These are phyloP conservation scores for Cebidichthys violaceus DNA, from an alignment of 2,113 vertebrate species.

Conservation along the genomic window DNA sequence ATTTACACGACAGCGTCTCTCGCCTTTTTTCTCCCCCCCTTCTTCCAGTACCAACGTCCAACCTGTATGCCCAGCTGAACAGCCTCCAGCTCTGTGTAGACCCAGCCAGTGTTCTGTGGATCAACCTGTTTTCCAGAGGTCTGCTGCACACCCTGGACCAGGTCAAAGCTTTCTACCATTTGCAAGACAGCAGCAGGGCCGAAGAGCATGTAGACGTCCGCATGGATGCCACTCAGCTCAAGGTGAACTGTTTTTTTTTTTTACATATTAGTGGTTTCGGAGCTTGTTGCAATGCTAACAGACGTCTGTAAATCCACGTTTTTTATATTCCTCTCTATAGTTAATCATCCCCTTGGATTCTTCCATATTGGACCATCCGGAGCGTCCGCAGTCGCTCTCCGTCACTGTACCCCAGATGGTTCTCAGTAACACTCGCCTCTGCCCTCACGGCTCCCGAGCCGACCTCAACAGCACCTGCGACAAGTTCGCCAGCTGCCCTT, in stretches of 20 bases:
- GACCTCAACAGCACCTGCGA: conserved; percentile 81
- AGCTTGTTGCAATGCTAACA: neutral
- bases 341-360: conserved; percentile 91
- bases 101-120: conserved; percentile 92
- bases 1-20: neutral
- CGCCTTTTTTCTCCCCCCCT: neutral
- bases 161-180: conserved; percentile 95
- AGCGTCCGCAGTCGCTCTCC: conserved; percentile 89
- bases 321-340: conserved; percentile 69
- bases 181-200: conserved; percentile 88
- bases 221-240: conserved; percentile 89
- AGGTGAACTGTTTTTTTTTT: conserved; percentile 81
- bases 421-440: conserved; percentile 92
- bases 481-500: conserved; percentile 83
- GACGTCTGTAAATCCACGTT: neutral
- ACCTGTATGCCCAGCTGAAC: conserved; percentile 92
- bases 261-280: neutral
- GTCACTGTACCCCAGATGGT: conserved; percentile 80
- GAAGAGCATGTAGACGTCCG: conserved; percentile 93
- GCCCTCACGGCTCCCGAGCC: conserved; percentile 83
- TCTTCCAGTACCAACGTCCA: conserved; percentile 90
- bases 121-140: conserved; percentile 93
- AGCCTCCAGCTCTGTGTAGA: conserved; percentile 91
- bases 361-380: conserved; percentile 87
- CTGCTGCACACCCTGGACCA: conserved; percentile 93